phyloP scores from a whole-genome alignment of 2,888 invertebrate species.

The Pterostichus madidus region DNA sequence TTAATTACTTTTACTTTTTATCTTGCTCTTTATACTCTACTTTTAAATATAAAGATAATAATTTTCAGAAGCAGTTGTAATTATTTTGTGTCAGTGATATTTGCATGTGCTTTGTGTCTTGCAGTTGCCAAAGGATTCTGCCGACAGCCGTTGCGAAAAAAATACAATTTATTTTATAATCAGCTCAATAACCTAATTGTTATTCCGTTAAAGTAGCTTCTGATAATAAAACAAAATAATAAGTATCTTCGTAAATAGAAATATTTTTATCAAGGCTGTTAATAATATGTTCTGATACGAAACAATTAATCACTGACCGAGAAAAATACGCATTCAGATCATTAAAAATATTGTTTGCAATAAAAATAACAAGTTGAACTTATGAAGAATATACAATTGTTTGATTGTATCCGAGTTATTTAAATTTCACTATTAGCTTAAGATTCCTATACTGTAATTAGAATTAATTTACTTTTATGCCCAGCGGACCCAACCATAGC shows the following conservation, averaged over 20 bases:
- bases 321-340: background rate
- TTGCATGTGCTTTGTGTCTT: background rate
- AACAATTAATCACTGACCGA: background rate
- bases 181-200: background rate
- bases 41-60: background rate
- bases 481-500: too few relatives aligned
- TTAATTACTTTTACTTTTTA: conserved; percentile 14
- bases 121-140: background rate
- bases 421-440: too few relatives aligned
- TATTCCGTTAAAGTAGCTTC: background rate
- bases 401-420: too few relatives aligned
- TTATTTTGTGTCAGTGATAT: background rate
- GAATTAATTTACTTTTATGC: too few relatives aligned
- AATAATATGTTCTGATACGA: background rate
- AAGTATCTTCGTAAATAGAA: background rate
- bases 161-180: too few relatives aligned
- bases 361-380: background rate
- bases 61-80: conserved; percentile 6
- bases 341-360: background rate
- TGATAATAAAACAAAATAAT: conserved; percentile 2
- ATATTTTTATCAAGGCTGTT: background rate
- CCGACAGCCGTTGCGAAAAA: background rate
- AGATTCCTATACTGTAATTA: too few relatives aligned
- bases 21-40: too few relatives aligned
- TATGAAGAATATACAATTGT: background rate